Evolutionary conservation across 2,113 vertebrate species (phyloP).

Genomic region (Tinamus guttatus): DNA sequence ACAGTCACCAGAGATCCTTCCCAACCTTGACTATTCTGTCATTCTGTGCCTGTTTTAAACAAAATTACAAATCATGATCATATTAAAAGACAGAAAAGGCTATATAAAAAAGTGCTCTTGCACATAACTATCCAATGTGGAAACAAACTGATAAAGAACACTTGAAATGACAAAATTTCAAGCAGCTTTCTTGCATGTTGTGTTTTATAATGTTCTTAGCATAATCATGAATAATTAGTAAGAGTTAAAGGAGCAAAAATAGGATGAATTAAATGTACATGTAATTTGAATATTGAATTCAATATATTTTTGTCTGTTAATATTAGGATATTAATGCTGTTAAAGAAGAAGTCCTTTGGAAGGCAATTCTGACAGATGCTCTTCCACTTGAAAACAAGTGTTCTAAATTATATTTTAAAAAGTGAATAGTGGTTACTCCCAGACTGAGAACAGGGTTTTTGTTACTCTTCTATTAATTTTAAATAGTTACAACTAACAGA

Average conservation of each 20-base stretch:
- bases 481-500: conserved; percentile 11
- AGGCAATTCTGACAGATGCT: neutral
- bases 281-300: neutral
- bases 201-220: neutral
- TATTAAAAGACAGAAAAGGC: neutral
- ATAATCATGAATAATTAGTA: neutral
- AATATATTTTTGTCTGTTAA: too few relatives aligned
- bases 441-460: neutral
- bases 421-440: neutral
- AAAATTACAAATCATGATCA: neutral
- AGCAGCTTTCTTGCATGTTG: neutral
- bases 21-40: neutral
- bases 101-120: neutral
- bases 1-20: neutral
- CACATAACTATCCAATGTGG: fast-evolving
- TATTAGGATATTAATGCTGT: neutral
- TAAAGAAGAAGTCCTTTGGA: neutral
- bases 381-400: neutral
- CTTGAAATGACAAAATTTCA: neutral
- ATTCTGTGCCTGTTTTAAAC: neutral
- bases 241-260: neutral
- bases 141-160: neutral
- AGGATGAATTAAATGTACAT: neutral
- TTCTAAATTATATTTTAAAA: neutral
- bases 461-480: conserved; percentile 22